Evolutionary conservation across 1,140 invertebrate genomes (phyloP).

Genomic region (Drosophila busckii): DNA sequence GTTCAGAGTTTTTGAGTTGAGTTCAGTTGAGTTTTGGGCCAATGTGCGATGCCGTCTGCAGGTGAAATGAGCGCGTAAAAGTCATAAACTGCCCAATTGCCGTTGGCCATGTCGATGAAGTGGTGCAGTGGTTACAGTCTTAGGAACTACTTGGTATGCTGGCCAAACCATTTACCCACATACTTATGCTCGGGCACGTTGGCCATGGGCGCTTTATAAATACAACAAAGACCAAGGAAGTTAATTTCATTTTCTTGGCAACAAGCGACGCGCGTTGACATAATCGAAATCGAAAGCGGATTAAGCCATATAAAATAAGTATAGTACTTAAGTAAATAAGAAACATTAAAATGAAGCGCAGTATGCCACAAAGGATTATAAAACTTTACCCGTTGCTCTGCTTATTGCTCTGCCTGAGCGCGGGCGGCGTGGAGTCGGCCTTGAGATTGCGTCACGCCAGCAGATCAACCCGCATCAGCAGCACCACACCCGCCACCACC

Average conservation of each 20-base stretch:
- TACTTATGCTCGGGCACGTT: slow-evolving; percentile 5
- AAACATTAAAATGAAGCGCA: no score
- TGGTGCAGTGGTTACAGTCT: not conserved
- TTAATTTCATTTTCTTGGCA: slow-evolving; percentile 73
- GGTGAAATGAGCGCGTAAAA: slow-evolving; percentile 65
- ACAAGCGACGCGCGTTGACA: slow-evolving; percentile 59
- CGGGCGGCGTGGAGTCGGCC: slow-evolving; percentile 11
- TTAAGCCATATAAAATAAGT: no score
- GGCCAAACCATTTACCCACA: slow-evolving; percentile 9
- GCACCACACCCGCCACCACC: slow-evolving; percentile 34
- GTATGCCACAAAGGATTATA: no score
- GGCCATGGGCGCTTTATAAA: slow-evolving; percentile 77
- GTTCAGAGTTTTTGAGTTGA: no score
- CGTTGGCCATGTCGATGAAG: slow-evolving; percentile 32
- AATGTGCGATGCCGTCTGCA: slow-evolving; percentile 23
- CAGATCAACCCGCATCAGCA: slow-evolving; percentile 12
- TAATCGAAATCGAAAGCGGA: slow-evolving; percentile 43
- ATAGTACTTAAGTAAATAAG: no score
- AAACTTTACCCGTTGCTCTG: slow-evolving; percentile 15
- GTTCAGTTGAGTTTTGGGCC: no score
- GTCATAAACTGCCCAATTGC: slow-evolving; percentile 56
- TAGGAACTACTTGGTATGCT: slow-evolving; percentile 50
- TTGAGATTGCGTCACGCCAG: slow-evolving; percentile 33
- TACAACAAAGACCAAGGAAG: slow-evolving; percentile 75
- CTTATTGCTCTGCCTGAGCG: slow-evolving; percentile 1